A percentile compares a stretch with the other conserved stretches of the same genome.
These are phyloP conservation scores for Brenthis daphne DNA, from an alignment of 2,888 invertebrate species.

Conservation along the genomic window DNA sequence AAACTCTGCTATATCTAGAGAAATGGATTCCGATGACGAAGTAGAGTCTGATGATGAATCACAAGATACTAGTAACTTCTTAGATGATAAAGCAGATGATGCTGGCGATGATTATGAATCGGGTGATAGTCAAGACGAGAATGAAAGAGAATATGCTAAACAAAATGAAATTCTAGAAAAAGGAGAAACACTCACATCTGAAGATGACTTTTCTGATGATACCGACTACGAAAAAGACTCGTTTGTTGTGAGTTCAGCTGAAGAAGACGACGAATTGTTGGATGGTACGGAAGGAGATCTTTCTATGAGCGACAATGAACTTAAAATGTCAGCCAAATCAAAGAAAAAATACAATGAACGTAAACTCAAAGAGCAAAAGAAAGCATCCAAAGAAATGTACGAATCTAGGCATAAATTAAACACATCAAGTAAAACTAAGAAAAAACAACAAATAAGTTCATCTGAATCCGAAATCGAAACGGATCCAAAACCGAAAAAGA, in stretches of 20 bases:
- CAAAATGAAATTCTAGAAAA: constrained; percentile 76
- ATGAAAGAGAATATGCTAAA: constrained; percentile 70
- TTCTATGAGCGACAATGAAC: constrained; percentile 69
- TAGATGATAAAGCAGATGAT: constrained; percentile 68
- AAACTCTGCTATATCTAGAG: background rate
- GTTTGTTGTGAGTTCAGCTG: constrained; percentile 78
- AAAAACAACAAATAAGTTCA: constrained; percentile 53
- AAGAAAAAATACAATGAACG: constrained; percentile 71
- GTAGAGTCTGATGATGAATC: constrained; percentile 42
- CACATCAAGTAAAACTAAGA: constrained; percentile 48
- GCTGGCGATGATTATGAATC: constrained; percentile 72
- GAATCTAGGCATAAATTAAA: constrained; percentile 65
- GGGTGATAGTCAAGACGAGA: constrained; percentile 75
- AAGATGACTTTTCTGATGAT: constrained; percentile 68
- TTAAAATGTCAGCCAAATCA: constrained; percentile 67
- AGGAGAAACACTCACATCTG: constrained; percentile 79
- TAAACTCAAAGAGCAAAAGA: constrained; percentile 69
- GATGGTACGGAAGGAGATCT: constrained; percentile 74
- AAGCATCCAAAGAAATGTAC: constrained; percentile 73
- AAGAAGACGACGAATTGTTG: constrained; percentile 68
- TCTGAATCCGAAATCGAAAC: constrained; percentile 51
- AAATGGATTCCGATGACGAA: constrained; percentile 32
- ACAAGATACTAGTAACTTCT: constrained; percentile 47
- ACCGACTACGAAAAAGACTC: constrained; percentile 78
- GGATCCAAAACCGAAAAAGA: constrained; percentile 50